Evolutionary conservation across 1,140 invertebrate genomes (phyloP), one percentile per base, ranked within the genome.

Genomic region (Drosophila trapezifrons): DNA sequence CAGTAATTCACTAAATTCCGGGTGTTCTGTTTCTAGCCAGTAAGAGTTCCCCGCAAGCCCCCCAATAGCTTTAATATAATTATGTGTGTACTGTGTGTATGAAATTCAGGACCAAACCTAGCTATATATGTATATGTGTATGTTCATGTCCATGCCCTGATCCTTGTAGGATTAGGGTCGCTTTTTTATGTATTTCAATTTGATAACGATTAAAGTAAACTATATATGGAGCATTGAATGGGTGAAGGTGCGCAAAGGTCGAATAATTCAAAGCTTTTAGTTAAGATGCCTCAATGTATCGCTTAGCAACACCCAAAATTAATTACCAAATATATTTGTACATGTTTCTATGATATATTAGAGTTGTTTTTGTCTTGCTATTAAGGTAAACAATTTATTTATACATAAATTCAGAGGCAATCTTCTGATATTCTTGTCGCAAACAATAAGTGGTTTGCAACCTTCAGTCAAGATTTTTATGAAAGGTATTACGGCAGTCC

Each of bases 141-240:
- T 59, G 25, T 67, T 18, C 35, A 58, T 35, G 58, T 32, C 18
- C n/a, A 17, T 37, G 45, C 27, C 32, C 0, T 38, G 62, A 22
- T 45, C 27, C 67, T 71, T 40, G 40, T 45, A 32, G 40, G 40
- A 69, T 67, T 32, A 15, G 42, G 9, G 29, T 9, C 40, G 1
- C 8, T 27, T 12, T 15, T 42, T 57, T 15, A 10, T 52, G 22
- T 51, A 49, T 35, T 32, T 45, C 37, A 38, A 42, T 43, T 38
- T 58, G 17, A 76, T 22, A 70, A 55, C 9, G 25, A 77, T 69
- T 77, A 70, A 70, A 77, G 38, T 40, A 4, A 57, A 67, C 35
- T 3, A 37, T 67, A 22, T 43, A 35, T 65, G 17, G 25, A 22
- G n/a, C n/a, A n/a, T n/a, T n/a, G n/a, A n/a, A n/a, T n/a, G n/a